Evolutionary conservation across 2,797 vertebrate species (phyloP).

Genomic region (Phrynocephalus vlangalii): DNA sequence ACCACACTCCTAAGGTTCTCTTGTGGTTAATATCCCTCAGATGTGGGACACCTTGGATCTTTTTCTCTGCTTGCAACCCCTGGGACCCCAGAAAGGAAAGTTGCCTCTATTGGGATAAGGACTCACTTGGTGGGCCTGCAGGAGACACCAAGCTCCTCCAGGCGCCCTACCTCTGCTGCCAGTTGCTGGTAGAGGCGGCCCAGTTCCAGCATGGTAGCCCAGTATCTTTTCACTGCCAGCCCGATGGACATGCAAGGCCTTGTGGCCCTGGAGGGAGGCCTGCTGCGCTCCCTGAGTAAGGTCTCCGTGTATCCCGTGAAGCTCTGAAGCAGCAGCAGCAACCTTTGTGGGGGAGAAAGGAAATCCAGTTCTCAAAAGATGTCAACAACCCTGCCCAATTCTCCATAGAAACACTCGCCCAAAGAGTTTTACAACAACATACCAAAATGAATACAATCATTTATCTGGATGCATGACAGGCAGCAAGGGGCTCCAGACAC

Average conservation of each 20-base stretch:
- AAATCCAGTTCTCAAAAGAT: not conserved
- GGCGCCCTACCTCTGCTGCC: slow-evolving; percentile 67
- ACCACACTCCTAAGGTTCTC: too few relatives aligned
- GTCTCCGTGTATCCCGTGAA: slow-evolving; percentile 82
- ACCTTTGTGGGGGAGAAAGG: slow-evolving; percentile 71
- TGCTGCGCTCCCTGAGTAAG: slow-evolving; percentile 59
- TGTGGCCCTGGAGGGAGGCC: slow-evolving; percentile 49
- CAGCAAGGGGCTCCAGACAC: too few relatives aligned
- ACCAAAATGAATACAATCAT: not conserved
- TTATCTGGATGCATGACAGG: too few relatives aligned
- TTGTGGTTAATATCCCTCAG: too few relatives aligned
- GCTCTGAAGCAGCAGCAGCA: slow-evolving; percentile 93
- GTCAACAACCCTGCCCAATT: too few relatives aligned
- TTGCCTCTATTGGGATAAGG: not conserved
- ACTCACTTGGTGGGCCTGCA: too few relatives aligned
- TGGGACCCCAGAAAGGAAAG: not conserved
- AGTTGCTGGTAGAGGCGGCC: slow-evolving; percentile 65
- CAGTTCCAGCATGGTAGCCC: slow-evolving; percentile 85
- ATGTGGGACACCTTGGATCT: too few relatives aligned
- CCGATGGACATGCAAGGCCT: slow-evolving; percentile 86
- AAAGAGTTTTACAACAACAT: not conserved
- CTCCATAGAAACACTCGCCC: not conserved
- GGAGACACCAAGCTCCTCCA: not conserved
- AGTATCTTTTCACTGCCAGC: slow-evolving; percentile 86
- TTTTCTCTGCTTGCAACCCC: not conserved